phyloP scores from a whole-genome alignment of 2,113 vertebrate species.

The Gavialis gangeticus region DNA sequence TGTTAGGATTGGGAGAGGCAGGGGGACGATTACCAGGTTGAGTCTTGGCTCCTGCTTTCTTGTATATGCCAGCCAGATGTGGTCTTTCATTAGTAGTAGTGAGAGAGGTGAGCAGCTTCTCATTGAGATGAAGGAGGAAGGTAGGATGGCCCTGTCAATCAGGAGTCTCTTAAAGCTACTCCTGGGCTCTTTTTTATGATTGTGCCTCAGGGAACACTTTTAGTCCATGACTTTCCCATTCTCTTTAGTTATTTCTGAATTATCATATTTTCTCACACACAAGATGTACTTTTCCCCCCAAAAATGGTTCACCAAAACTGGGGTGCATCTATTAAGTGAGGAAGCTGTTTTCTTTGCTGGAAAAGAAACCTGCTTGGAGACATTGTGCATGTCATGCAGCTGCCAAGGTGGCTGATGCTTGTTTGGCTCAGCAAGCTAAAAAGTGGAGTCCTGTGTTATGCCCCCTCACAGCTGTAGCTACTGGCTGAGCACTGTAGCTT shows the following conservation, averaged over 20 bases:
- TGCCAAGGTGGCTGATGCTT: too few species aligned
- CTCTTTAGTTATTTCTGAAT: background rate
- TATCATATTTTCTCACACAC: background rate
- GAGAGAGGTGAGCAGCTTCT: too few species aligned
- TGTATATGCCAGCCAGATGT: background rate
- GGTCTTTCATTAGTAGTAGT: background rate
- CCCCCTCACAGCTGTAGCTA: too few species aligned
- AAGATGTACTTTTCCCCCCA: too few species aligned
- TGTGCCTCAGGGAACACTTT: background rate
- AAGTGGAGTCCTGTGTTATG: too few species aligned
- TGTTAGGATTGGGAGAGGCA: background rate
- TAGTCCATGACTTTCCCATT: background rate
- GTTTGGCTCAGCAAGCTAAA: too few species aligned
- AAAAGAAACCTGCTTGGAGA: too few species aligned
- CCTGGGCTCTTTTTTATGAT: background rate
- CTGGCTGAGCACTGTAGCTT: too few species aligned
- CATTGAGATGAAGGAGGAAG: background rate
- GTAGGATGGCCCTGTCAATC: background rate
- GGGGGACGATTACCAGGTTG: background rate
- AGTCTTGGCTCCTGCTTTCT: background rate
- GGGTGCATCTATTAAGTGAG: too few species aligned
- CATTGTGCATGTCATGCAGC: too few species aligned
- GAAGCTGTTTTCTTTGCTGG: too few species aligned
- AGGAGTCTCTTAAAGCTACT: background rate
- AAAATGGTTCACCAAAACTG: too few species aligned